Base-by-base conservation (phyloP, 2,797 vertebrate species). In the Hephaestus fuliginosus region DNA sequence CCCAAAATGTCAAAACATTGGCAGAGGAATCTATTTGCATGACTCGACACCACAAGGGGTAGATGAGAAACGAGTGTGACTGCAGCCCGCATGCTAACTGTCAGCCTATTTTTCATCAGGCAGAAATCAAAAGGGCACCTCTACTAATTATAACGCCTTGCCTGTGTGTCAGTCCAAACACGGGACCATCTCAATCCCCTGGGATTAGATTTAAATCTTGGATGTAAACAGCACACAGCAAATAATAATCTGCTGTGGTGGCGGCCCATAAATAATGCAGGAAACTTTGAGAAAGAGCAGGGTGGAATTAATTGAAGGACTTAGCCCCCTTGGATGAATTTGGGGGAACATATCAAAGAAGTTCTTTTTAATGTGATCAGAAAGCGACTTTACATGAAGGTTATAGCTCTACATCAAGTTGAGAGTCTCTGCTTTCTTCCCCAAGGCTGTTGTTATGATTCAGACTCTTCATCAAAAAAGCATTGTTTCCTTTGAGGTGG, bases 201-300 rank as follows among this genome's bases (percentile, higher is more conserved):
- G 89, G 84, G 94, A 93, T 92, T 90, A 90, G 76, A 90, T 90
- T 90, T 86, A 90, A 91, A 91, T 95, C 90, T 90, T 80, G 66
- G 84, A 91, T 89, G 91, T 93, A 93, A 95, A 94, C 91, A 91
- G 83, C 74, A 80, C 88, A 79, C 63, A 62, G 86, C 91, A 92
- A 92, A 91, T 92, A 91, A 90, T 92, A 92, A 93, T 93, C 87
- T 89, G 83, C 82, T 53, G 80, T 81, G 66, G 82, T 70, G n/a
- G 71, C 51, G n/a, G 76, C 62, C 73, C 77, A 92, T 95, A 88
- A 93, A 95, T 95, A 93, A 94, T 95, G 89, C 92, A 95, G 71
- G 67, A 61, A 71, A 89, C 81, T 88, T 82, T 76, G 82, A 78
- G 81, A 82, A 67, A 53, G 87, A 89, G 82, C 70, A 73, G 84